Evolutionary conservation across 2,888 invertebrate species (phyloP), one percentile per base, ranked within the genome.

Genomic region (Petrolisthes manimaculis): DNA sequence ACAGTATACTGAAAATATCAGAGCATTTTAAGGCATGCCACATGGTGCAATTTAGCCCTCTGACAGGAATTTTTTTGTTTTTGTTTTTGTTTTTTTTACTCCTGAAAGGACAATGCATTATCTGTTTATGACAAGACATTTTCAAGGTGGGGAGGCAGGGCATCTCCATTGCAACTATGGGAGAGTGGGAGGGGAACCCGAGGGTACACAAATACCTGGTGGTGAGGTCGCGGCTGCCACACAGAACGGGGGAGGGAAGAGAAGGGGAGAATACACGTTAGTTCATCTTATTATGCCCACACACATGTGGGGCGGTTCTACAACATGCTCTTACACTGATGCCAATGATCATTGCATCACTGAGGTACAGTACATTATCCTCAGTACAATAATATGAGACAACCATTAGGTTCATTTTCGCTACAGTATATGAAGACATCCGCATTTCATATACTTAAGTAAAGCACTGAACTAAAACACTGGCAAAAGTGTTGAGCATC

Each of bases 141-240:
- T 84, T 88, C 55, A 77, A 54, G 83, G 83, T 84, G 88, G 79
- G 80, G 75, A 81, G 81, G 61, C 80, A 88, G 88, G 88, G 84
- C 88, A 88, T 84, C 84, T 84, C 80, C 86, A 86, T 86, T 80
- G 71, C 81, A 86, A 86, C 86, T 86, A 86, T 55, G 69, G 75
- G 67, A 61, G 71, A n/a, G 71, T 81, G 81, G 86, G 86, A 81
- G 80, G 88, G 88, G 83, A 81, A 88, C 75, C 81, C 75, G 84
- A 88, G 88, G 88, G 88, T 81, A 77, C 78, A 88, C 84, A 88
- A 86, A 84, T 88, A 88, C 88, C 88, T 88, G 88, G 88, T 88
- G 84, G 88, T 88, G 88, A 88, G 88, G 88, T 88, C 88, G 84
- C 84, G 88, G 88, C 88, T 88, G 88, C 88, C 88, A 88, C 84